Evolutionary conservation across 2,888 invertebrate species (phyloP), one percentile per base, ranked within the genome.

Genomic region (Anthrax anthrax): DNA sequence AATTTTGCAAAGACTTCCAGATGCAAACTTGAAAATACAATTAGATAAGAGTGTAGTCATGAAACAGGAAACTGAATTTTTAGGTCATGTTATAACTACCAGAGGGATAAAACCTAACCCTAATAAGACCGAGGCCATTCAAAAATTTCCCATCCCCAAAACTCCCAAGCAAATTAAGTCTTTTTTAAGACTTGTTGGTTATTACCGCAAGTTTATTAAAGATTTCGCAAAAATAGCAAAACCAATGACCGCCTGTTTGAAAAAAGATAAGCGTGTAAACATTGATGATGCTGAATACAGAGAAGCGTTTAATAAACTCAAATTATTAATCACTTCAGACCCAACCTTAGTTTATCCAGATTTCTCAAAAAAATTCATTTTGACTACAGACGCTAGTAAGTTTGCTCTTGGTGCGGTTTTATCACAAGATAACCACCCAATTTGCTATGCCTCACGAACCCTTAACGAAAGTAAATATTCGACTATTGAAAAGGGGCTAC

Each of bases 281-380:
- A 43, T 49, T 55, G 46, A 55, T 57, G 47, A 56, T 39, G 51
- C 53, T 1, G 39, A 48, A 18, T 54, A 53, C 45, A 47, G 48
- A 6, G 16, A 41, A 36, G 48, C 50, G 6, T 47, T 53, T 3
- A 38, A 46, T 10, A 42, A 42, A 42, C 18, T 42, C 9, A 42
- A 42, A 32, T 13, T 42, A 14, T 9, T 42, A 18, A 37, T 46
- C 37, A 42, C 32, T 2, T 29, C 37, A 3, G 42, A 46, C 12
- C 42, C 46, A 17, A 37, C 42, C 16, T 18, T 46, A 12, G 9
- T 29, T 3, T 46, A 47, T 14, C 29, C 40, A 1, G 43, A 50
- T 18, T 50, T 47, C 18, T 17, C 18, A 10, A 39, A 47, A 18
- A 39, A 39, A 18, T 27, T 39, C 17, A 23, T 18, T 13, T 12